Percentiles rank a stretch among this genome's conserved stretches.
Conservation (phyloP, 1,140 invertebrate genomes). For the Heliconius hewitsoni region DNA sequence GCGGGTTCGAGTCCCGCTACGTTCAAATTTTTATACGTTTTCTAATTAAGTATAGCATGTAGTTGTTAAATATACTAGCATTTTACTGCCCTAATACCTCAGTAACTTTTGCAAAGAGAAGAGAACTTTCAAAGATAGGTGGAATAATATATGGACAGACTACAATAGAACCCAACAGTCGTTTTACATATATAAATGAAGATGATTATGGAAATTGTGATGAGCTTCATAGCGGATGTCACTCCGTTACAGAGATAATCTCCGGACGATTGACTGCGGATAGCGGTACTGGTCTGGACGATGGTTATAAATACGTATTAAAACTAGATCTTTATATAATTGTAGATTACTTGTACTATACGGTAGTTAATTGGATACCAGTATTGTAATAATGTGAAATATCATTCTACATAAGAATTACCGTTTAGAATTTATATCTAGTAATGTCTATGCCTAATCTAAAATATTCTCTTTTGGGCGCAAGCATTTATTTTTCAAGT, state of each 20-base stretch:
- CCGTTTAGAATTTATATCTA: neutral
- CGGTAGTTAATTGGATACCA: neutral
- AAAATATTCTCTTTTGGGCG: no score
- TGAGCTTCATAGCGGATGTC: constrained; percentile 41
- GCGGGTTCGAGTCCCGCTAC: no score
- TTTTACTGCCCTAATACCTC: no score
- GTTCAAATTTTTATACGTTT: no score
- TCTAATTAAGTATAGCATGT: no score
- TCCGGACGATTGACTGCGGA: constrained; percentile 42
- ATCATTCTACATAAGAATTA: neutral
- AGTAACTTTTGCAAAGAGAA: no score
- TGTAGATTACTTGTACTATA: neutral
- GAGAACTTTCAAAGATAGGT: neutral
- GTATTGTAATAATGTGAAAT: neutral
- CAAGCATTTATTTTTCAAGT: no score
- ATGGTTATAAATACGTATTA: constrained; percentile 18
- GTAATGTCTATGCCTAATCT: no score
- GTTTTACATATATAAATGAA: neutral
- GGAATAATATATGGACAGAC: neutral
- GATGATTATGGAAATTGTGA: constrained; percentile 26
- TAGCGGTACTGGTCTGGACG: constrained; percentile 56
- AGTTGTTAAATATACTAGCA: no score
- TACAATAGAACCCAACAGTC: neutral
- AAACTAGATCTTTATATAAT: constrained; percentile 1
- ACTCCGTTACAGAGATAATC: constrained; percentile 62